Conservation (phyloP, 2,888 invertebrate species). For the Clepsis dumicolana region DNA sequence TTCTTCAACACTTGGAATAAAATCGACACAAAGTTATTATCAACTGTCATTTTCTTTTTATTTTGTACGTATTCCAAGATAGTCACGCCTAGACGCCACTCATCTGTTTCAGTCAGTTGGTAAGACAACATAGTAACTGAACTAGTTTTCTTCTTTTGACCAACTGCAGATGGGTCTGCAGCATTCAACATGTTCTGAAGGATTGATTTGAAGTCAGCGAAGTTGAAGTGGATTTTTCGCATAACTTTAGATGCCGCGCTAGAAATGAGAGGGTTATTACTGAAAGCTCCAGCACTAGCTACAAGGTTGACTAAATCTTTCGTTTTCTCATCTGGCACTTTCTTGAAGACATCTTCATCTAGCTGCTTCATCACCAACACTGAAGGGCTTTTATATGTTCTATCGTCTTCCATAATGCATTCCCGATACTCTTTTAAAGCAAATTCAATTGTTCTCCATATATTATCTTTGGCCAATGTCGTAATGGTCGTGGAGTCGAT, state of each 20-base stretch:
- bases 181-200: constrained; percentile 87
- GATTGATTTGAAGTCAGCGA: constrained; percentile 86
- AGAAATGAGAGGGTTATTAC: constrained; percentile 87
- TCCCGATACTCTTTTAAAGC: constrained; percentile 84
- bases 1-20: constrained; percentile 92
- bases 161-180: constrained; percentile 67
- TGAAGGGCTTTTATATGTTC: constrained; percentile 69
- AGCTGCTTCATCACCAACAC: constrained; percentile 86
- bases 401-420: constrained; percentile 70
- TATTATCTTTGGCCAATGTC: constrained; percentile 69
- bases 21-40: constrained; percentile 88
- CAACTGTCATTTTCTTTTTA: constrained; percentile 91
- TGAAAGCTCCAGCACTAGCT: constrained; percentile 83
- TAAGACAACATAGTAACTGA: constrained; percentile 80
- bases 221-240: constrained; percentile 88
- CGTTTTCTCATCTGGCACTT: constrained; percentile 76
- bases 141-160: constrained; percentile 76
- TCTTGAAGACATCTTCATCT: constrained; percentile 83
- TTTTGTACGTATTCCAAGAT: constrained; percentile 94
- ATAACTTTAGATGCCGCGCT: constrained; percentile 88
- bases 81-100: constrained; percentile 93
- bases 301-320: constrained; percentile 82
- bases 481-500: constrained; percentile 83
- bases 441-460: constrained; percentile 87
- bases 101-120: constrained; percentile 87